Conservation (phyloP, 2,888 invertebrate species). For the Melikaiella ostensackeni region DNA sequence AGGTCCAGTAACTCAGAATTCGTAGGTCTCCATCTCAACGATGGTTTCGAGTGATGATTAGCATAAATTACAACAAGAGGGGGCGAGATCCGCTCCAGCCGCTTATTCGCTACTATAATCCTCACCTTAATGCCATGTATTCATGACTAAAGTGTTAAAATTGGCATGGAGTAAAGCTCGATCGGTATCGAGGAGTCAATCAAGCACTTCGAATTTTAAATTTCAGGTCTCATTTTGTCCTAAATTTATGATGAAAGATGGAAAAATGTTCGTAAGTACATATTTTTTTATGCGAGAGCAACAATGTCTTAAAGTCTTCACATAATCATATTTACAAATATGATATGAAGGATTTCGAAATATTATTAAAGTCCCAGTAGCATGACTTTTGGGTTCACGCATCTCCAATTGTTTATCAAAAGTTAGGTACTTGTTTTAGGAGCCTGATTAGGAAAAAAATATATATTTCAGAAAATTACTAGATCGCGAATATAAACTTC, state of each 20-base stretch:
- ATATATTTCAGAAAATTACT: no score
- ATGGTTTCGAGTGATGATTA: constrained; percentile 63
- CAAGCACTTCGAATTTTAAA: constrained; percentile 33
- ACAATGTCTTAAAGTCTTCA: no score
- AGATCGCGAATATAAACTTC: no score
- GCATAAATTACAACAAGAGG: constrained; percentile 68
- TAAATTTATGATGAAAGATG: constrained; percentile 3
- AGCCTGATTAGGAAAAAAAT: no score
- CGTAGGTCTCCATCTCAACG: constrained; percentile 55
- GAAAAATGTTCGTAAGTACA: not conserved
- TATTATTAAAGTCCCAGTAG: no score
- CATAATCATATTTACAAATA: no score
- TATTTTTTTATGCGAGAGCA: no score
- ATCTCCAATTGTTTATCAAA: no score
- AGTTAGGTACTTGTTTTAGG: no score
- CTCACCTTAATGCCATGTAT: constrained; percentile 68
- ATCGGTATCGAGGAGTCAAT: constrained; percentile 34
- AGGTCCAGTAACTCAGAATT: constrained; percentile 52
- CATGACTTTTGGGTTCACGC: no score
- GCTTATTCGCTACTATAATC: constrained; percentile 54
- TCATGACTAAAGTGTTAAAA: constrained; percentile 68
- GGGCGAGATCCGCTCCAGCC: constrained; percentile 27
- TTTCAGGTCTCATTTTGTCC: constrained; percentile 23
- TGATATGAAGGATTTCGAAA: no score
- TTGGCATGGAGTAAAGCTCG: constrained; percentile 55